Evolutionary conservation across 2,797 vertebrate genomes (phyloP).

Genomic region (Lophius americanus): DNA sequence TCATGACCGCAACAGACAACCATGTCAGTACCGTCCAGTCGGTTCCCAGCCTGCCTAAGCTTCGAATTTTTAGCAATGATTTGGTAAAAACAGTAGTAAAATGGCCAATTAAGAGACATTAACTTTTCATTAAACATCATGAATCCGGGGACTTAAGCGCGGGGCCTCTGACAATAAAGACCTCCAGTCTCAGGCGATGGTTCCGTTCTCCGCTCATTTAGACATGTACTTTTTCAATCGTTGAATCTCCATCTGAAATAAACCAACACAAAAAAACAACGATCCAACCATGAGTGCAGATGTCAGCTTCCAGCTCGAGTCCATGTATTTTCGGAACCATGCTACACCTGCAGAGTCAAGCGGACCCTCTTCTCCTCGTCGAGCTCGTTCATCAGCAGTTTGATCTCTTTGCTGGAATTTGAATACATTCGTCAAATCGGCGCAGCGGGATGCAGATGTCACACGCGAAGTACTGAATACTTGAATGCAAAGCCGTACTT

Average conservation of each 20-base stretch:
- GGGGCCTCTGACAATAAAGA: not conserved
- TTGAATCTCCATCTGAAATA: slow-evolving; percentile 92
- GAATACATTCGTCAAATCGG: slow-evolving; percentile 12
- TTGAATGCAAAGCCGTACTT: slow-evolving; percentile 83
- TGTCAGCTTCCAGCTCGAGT: not conserved
- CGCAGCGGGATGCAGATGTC: not conserved
- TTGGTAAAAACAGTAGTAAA: slow-evolving; percentile 11
- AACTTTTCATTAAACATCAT: not conserved
- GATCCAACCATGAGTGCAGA: slow-evolving; percentile 1
- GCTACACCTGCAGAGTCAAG: slow-evolving; percentile 90
- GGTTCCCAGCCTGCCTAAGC: too few relatives aligned
- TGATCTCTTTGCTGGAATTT: slow-evolving; percentile 92
- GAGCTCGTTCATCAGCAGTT: slow-evolving; percentile 93
- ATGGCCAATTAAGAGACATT: not conserved
- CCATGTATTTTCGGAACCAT: too few relatives aligned
- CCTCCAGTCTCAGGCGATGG: not conserved
- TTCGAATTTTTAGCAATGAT: not conserved
- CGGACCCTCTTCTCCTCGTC: slow-evolving; percentile 98
- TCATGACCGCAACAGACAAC: too few relatives aligned
- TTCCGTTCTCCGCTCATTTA: slow-evolving; percentile 75
- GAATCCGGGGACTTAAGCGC: slow-evolving; percentile 1
- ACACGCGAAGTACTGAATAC: not conserved
- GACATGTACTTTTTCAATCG: slow-evolving; percentile 95
- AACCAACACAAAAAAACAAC: slow-evolving; percentile 19
- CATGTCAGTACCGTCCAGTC: too few relatives aligned